phyloP scores from a whole-genome alignment of 2,113 vertebrate genomes.

The Cyanocitta stelleri region DNA sequence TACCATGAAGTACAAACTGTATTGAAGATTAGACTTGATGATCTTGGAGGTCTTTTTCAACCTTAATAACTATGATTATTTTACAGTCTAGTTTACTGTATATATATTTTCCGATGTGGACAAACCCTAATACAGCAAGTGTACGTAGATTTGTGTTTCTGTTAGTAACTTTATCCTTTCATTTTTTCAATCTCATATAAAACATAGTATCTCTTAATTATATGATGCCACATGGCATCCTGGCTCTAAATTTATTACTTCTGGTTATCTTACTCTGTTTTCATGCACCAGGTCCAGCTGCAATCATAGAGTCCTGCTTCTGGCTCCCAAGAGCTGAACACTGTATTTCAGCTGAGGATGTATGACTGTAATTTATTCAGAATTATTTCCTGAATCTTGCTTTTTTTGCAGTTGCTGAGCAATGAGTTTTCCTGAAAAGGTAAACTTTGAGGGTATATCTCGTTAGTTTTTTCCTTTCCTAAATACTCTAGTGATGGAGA shows the following conservation, averaged over 20 bases:
- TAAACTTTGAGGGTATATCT: background rate
- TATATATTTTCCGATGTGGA: background rate
- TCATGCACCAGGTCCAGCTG: background rate
- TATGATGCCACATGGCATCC: background rate
- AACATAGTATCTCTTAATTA: background rate
- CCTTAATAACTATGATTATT: background rate
- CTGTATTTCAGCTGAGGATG: background rate
- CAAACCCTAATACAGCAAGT: background rate
- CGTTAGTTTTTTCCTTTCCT: background rate
- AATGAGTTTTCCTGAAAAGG: background rate
- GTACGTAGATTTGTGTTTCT: background rate
- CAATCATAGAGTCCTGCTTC: background rate
- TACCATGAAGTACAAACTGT: background rate
- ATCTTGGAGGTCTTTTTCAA: background rate
- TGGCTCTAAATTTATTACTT: background rate
- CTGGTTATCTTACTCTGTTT: background rate
- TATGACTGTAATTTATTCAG: background rate
- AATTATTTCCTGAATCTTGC: background rate
- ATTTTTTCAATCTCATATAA: background rate
- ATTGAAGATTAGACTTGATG: too few species aligned
- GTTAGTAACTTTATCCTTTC: background rate
- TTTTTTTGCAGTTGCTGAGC: background rate
- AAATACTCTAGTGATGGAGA: background rate
- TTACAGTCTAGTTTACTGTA: background rate
- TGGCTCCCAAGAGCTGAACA: background rate